phyloP scores from a whole-genome alignment of 2,888 invertebrate species.

The Colostygia pectinataria region DNA sequence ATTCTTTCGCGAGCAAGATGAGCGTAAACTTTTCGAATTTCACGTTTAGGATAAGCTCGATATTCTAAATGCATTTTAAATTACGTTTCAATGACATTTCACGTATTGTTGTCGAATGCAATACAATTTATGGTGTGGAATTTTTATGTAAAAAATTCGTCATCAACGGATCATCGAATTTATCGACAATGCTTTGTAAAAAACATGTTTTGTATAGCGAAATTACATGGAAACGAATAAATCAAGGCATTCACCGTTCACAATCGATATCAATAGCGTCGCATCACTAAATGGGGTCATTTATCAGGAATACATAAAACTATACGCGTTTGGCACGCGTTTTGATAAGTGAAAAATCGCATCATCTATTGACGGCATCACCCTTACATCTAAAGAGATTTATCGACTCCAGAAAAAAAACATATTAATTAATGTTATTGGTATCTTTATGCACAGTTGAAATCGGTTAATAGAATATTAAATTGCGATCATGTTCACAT shows the following conservation, averaged over 20 bases:
- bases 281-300: slow-evolving; percentile 68
- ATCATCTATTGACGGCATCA: slow-evolving; percentile 60
- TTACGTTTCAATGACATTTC: slow-evolving; percentile 17
- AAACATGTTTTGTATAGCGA: slow-evolving; percentile 56
- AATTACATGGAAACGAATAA: slow-evolving; percentile 66
- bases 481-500: slow-evolving; percentile 54
- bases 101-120: slow-evolving; percentile 20
- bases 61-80: slow-evolving; percentile 25
- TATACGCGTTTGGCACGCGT: slow-evolving; percentile 66
- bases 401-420: slow-evolving; percentile 47
- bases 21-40: slow-evolving; percentile 49
- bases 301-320: slow-evolving; percentile 70
- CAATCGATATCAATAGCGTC: slow-evolving; percentile 64
- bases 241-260: slow-evolving; percentile 61
- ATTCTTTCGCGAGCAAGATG: slow-evolving; percentile 63
- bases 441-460: slow-evolving; percentile 46
- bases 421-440: slow-evolving; percentile 24
- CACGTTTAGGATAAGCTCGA: slow-evolving; percentile 19
- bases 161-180: slow-evolving; percentile 54
- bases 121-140: slow-evolving; percentile 23
- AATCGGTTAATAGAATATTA: slow-evolving; percentile 71
- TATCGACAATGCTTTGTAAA: slow-evolving; percentile 47
- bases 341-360: slow-evolving; percentile 65
- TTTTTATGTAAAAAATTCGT: slow-evolving; percentile 43
- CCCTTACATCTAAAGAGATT: slow-evolving; percentile 66